Conservation (phyloP, 2,888 invertebrate genomes). For the Antheraea yamamai region DNA sequence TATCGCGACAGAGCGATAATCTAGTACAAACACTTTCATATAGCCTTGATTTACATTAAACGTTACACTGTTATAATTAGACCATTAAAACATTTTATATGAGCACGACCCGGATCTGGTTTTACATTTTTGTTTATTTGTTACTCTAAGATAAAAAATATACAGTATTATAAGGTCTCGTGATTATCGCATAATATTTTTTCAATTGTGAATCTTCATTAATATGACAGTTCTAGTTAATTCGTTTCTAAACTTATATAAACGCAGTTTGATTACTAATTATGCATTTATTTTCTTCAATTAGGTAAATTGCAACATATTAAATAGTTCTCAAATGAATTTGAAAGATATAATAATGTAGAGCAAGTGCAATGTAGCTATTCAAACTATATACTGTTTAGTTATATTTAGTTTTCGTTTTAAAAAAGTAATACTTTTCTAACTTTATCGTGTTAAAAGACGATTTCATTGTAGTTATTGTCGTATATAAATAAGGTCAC, state of each 20-base stretch:
- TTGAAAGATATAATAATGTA: too few relatives aligned
- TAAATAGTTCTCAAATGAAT: too few relatives aligned
- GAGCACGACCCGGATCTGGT: conserved; percentile 9
- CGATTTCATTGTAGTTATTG: too few relatives aligned
- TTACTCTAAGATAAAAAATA: background rate
- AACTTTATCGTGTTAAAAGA: background rate
- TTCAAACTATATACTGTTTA: background rate
- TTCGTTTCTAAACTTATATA: background rate
- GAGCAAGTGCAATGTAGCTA: too few relatives aligned
- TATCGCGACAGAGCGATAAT: conserved; percentile 61
- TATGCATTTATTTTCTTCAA: too few relatives aligned
- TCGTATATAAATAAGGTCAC: background rate
- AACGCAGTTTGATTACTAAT: background rate
- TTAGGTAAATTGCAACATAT: too few relatives aligned
- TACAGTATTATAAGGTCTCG: background rate
- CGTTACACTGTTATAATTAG: conserved; percentile 21
- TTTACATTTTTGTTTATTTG: conserved; percentile 2
- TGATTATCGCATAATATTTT: background rate
- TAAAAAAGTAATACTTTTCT: background rate
- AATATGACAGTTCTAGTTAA: background rate
- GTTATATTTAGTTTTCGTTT: background rate
- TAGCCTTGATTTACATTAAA: conserved; percentile 40
- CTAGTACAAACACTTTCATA: conserved; percentile 46
- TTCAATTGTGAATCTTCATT: background rate
- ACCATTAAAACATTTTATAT: conserved; percentile 5